Conservation (phyloP, 1,140 invertebrate species). For the Scaptomyza hsui region DNA sequence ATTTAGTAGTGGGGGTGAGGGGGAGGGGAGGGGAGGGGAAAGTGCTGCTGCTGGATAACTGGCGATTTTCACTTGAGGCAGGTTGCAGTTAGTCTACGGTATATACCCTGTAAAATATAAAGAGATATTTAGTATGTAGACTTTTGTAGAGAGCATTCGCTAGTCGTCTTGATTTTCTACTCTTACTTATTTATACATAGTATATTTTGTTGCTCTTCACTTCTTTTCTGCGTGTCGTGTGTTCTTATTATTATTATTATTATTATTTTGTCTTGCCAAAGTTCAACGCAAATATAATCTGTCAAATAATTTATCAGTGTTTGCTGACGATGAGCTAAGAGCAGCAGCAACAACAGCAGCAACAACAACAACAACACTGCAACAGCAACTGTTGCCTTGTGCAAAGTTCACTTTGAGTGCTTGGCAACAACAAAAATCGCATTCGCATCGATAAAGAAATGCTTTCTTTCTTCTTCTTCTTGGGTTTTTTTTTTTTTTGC, state of each 20-base stretch:
- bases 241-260: slow-evolving; percentile 65
- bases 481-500: background rate
- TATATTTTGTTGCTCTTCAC: slow-evolving; percentile 16
- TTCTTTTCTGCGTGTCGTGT: slow-evolving; percentile 47
- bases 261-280: slow-evolving; percentile 63
- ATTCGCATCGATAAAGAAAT: slow-evolving; percentile 51
- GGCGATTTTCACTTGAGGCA: slow-evolving; percentile 24
- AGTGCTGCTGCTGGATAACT: background rate
- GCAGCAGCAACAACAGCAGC: slow-evolving; percentile 19
- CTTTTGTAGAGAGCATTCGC: slow-evolving; percentile 4
- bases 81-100: background rate
- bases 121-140: background rate
- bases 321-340: slow-evolving; percentile 65
- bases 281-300: slow-evolving; percentile 82
- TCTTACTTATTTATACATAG: background rate
- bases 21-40: background rate
- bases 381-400: slow-evolving; percentile 28
- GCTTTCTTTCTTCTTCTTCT: slow-evolving; percentile 33
- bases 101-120: background rate
- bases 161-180: background rate
- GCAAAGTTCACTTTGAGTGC: slow-evolving; percentile 52
- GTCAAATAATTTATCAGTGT: slow-evolving; percentile 81
- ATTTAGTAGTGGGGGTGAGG: background rate
- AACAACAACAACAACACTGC: slow-evolving; percentile 7
- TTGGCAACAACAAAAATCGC: slow-evolving; percentile 38